phyloP scores from a whole-genome alignment of 2,797 vertebrate species.

The Rhynchotus rufescens region DNA sequence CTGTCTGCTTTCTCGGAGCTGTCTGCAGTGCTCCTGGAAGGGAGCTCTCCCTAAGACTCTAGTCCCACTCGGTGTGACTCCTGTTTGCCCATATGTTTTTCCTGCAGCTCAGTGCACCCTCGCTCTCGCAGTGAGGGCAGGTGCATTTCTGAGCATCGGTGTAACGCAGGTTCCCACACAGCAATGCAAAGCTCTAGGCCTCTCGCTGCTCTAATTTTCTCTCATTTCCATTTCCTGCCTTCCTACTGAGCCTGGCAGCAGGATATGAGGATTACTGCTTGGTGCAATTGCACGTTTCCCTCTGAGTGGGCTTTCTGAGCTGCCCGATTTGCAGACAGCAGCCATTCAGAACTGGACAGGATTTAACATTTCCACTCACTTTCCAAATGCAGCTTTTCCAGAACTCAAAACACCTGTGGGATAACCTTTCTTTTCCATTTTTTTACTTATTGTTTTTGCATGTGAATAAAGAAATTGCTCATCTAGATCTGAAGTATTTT shows the following conservation, averaged over 20 bases:
- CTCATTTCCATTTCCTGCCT: fast-evolving
- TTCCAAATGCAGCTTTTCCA: neutral
- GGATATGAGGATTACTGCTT: fast-evolving
- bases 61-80: neutral
- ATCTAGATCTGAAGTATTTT: neutral
- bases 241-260: too few relatives aligned
- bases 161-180: fast-evolving
- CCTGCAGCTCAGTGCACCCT: neutral
- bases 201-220: neutral
- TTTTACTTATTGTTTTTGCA: neutral
- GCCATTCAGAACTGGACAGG: neutral
- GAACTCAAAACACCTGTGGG: neutral
- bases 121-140: fast-evolving
- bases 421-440: neutral
- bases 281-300: fast-evolving
- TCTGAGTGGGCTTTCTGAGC: neutral
- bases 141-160: neutral
- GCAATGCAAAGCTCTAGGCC: neutral
- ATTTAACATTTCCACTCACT: neutral
- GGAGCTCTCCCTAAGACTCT: neutral
- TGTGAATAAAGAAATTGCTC: neutral
- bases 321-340: neutral
- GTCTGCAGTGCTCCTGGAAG: neutral
- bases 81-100: neutral
- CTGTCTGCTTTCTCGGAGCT: neutral